Evolutionary conservation across 2,888 invertebrate genomes (phyloP).

Genomic region (Mayetiola destructor): DNA sequence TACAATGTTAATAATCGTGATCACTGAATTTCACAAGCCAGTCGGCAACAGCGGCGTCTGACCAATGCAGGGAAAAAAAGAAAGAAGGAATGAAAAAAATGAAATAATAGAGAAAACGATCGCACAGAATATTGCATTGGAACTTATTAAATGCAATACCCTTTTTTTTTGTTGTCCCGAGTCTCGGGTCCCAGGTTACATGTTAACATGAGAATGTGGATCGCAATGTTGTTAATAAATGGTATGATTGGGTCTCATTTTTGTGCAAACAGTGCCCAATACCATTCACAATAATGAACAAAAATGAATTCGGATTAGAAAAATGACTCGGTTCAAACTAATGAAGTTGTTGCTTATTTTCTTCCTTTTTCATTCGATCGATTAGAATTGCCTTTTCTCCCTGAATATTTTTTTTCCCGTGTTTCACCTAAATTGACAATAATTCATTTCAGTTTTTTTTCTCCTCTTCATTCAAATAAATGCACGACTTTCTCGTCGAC

Average conservation of each 20-base stretch:
- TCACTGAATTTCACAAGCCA: neutral
- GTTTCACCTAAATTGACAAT: neutral
- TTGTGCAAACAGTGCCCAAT: neutral
- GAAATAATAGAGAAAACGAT: too few relatives aligned
- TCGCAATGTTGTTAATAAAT: constrained; percentile 5
- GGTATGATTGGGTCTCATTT: neutral
- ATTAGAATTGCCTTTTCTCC: neutral
- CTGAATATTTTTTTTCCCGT: neutral
- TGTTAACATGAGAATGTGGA: neutral
- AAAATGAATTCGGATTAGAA: neutral
- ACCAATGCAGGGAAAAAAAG: too few relatives aligned
- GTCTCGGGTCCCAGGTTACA: too few relatives aligned
- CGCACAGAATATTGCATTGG: too few relatives aligned
- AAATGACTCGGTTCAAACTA: too few relatives aligned
- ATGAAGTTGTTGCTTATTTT: constrained; percentile 7
- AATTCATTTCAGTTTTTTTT: constrained; percentile 1
- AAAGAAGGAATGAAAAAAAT: neutral
- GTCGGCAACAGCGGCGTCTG: too few relatives aligned
- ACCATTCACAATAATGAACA: neutral
- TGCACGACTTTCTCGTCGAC: too few relatives aligned
- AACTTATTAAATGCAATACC: constrained; percentile 3
- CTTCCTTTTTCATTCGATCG: neutral
- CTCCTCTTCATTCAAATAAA: neutral
- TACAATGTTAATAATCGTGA: constrained; percentile 7
- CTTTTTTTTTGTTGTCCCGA: constrained; percentile 8